Conservation (phyloP, 1,140 invertebrate species). For the Drosophila setifemur region DNA sequence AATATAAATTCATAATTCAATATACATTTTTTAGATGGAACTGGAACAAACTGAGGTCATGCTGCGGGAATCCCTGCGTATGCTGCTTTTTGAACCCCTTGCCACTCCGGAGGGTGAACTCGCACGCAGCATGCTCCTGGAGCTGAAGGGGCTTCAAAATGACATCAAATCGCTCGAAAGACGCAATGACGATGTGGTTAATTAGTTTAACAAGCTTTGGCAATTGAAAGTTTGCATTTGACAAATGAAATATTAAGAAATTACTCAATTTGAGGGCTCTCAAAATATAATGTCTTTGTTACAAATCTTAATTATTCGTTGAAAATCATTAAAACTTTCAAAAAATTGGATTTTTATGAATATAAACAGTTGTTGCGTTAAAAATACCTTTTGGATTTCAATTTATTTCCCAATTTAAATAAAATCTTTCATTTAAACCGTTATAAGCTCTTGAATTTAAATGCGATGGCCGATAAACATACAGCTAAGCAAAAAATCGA, state of each 20-base stretch:
- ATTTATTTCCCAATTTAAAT: too few relatives aligned
- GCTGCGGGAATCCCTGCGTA: slow-evolving; percentile 86
- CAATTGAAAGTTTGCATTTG: neutral
- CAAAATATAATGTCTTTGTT: too few relatives aligned
- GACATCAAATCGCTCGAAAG: slow-evolving; percentile 82
- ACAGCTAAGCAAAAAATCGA: too few relatives aligned
- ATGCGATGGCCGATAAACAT: neutral
- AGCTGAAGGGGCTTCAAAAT: slow-evolving; percentile 85
- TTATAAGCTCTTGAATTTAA: slow-evolving; percentile 1
- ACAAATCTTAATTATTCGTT: too few relatives aligned
- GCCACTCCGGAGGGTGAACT: slow-evolving; percentile 88
- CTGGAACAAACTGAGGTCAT: slow-evolving; percentile 84
- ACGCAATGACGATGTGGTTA: slow-evolving; percentile 44
- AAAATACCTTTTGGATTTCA: too few relatives aligned
- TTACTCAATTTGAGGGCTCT: too few relatives aligned
- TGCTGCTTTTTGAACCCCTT: slow-evolving; percentile 88
- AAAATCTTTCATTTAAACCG: too few relatives aligned
- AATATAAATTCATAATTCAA: neutral
- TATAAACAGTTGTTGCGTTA: too few relatives aligned
- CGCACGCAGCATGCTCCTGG: slow-evolving; percentile 86
- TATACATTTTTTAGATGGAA: slow-evolving; percentile 79
- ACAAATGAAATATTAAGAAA: too few relatives aligned
- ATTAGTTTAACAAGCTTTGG: neutral
- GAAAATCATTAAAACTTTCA: too few relatives aligned
- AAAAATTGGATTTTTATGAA: too few relatives aligned